Evolutionary conservation across 2,888 invertebrate species (phyloP).

Genomic region (Temnothorax unifasciatus): DNA sequence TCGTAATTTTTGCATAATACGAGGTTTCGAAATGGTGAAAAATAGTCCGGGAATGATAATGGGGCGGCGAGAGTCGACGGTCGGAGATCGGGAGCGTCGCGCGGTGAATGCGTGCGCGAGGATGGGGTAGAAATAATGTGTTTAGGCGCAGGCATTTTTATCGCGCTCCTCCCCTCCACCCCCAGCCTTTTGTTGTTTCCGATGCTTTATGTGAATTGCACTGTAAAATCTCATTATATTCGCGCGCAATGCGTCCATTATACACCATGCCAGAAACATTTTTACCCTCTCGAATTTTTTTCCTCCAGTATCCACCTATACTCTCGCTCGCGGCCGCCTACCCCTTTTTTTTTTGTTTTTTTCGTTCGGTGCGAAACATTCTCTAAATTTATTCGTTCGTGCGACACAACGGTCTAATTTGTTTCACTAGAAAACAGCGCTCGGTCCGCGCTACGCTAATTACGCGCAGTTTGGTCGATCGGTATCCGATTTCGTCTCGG

Average conservation of each 20-base stretch:
- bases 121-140: conserved; percentile 81
- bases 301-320: conserved; percentile 50
- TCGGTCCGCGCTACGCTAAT: conserved; percentile 70
- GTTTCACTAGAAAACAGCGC: conserved; percentile 74
- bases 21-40: conserved; percentile 25
- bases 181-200: conserved; percentile 80
- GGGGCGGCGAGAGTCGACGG: conserved; percentile 65
- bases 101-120: conserved; percentile 72
- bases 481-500: conserved; percentile 72
- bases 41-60: conserved; percentile 49
- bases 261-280: conserved; percentile 83
- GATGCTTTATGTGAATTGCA: conserved; percentile 85
- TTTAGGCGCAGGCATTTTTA: conserved; percentile 83
- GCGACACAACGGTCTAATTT: conserved; percentile 76
- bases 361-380: conserved; percentile 73
- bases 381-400: conserved; percentile 79
- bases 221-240: conserved; percentile 85
- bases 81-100: conserved; percentile 68
- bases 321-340: conserved; percentile 69
- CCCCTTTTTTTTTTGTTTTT: conserved; percentile 29
- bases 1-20: conserved; percentile 13
- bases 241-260: conserved; percentile 83
- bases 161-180: conserved; percentile 69
- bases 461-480: conserved; percentile 71
- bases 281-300: conserved; percentile 71